Evolutionary conservation across 2,888 invertebrate genomes (phyloP), one percentile per base, ranked within the genome.

Genomic region (Julus scandinavius): DNA sequence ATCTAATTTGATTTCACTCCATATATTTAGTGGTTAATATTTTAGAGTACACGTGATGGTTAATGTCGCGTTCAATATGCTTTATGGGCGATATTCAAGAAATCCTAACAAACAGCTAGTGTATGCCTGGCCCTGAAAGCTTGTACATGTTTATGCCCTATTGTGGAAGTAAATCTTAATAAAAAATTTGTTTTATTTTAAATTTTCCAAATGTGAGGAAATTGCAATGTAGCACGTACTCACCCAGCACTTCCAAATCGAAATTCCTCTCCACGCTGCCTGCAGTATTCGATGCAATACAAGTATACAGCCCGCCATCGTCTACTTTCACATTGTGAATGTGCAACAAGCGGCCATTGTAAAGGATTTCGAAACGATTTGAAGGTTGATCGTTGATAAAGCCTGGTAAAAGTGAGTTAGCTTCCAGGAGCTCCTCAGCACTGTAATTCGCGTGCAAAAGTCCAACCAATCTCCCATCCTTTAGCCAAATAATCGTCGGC

Each of bases 201-300:
- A 87, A 63, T 17, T 87, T 45, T 54, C 50, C 50, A 50, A 50
- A 50, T 50, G 9, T 50, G 7, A 50, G 11, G 11, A 50, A 87
- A 54, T 63, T 38, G 63, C 87, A 54, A 1, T 58, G 1, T 20
- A 38, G 40, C 41, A 58, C n/a, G n/a, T n/a, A n/a, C 41, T 83
- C 9, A 72, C 87, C 29, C 80, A 87, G 40, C 20, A 87, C 63
- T 80, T 87, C 87, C 9, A 87, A 17, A 17, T 87, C 80, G 49
- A 87, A 87, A 80, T 87, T 80, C n/a, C 80, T 58, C 40, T 87
- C 87, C 40, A 40, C 80, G 40, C 38, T 87, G 0, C 93, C 93
- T 84, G 92, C 92, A 88, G 90, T 91, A 90, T 93, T 93, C 89
- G 92, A 91, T 7, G 93, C 93, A 20, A 93, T 91, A 90, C 93